These are phyloP conservation scores for Cephalotes varians DNA, from an alignment of 2,888 invertebrate species.

Conservation along the genomic window DNA sequence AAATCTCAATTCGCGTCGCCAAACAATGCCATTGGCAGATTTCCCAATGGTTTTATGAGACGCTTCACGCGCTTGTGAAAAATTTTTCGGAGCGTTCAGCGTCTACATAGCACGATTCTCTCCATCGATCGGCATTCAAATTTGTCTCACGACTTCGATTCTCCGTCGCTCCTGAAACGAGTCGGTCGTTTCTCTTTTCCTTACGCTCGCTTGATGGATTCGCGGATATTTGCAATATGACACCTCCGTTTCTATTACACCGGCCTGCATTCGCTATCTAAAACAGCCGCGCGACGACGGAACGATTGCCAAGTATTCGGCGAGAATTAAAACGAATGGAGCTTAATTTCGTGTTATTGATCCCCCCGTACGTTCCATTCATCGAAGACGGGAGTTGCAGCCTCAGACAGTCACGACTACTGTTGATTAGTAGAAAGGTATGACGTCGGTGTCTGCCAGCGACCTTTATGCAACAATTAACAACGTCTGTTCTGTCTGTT, in stretches of 20 bases:
- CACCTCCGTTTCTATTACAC: slow-evolving; percentile 38
- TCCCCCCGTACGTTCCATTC: slow-evolving; percentile 8
- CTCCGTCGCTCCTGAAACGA: neutral
- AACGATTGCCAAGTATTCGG: slow-evolving; percentile 34
- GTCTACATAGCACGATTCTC: neutral
- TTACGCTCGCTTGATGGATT: neutral
- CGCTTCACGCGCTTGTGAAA: neutral
- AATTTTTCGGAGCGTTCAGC: neutral
- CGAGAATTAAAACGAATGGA: slow-evolving; percentile 40
- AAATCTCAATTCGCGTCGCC: neutral
- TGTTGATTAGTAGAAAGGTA: slow-evolving; percentile 60
- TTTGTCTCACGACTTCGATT: neutral
- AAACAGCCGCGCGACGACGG: slow-evolving; percentile 29
- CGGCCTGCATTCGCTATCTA: slow-evolving; percentile 47
- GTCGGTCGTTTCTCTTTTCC: too few species aligned
- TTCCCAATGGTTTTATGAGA: slow-evolving; percentile 14
- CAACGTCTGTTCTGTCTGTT: slow-evolving; percentile 54
- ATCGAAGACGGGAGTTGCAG: neutral
- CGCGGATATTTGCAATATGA: slow-evolving; percentile 24
- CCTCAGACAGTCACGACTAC: slow-evolving; percentile 25
- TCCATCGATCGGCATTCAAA: neutral
- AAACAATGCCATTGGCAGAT: slow-evolving; percentile 18
- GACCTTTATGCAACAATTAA: slow-evolving; percentile 70
- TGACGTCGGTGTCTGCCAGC: slow-evolving; percentile 72
- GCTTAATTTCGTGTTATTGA: slow-evolving; percentile 30